Base-by-base conservation (phyloP, 2,888 invertebrate species). In the Acronicta alni region DNA sequence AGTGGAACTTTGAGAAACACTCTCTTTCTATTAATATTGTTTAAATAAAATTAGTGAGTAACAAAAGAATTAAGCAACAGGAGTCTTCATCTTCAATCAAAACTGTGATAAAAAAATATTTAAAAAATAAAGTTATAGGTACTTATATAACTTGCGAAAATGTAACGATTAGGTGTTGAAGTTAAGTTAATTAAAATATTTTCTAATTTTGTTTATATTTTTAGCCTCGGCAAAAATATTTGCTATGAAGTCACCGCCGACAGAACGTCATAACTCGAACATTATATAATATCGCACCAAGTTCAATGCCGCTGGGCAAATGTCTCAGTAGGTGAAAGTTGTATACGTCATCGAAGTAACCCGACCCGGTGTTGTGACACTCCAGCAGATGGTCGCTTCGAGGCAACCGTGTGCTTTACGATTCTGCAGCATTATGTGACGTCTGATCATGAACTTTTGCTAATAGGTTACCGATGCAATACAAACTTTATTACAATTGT, bases 301-400 rank as follows among this genome's bases (percentile, higher is more conserved):
- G 92, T 88, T 91, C 92, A 91, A 86, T 89, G 89, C 79, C 88
- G 85, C 66, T 83, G 84, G 83, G 88, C 84, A 77, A 80, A 81
- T 83, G 84, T 86, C 86, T 77, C 79, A 61, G 83, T 82, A 84
- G 86, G 89, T 87, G 90, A 91, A 91, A 92, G 91, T 87, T 30
- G 69, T 45, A 58, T 57, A 71, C 81, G 79, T 79, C 79, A 81
- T 53, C 38, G 78, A 80, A 75, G 75, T 79, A 80, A 82, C 72
- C 58, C 67, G 62, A 68, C 75, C 68, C 58, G 56, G 67, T 82
- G 77, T 63, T 72, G 69, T 74, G 75, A 69, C 52, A 62, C 35
- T 39, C 44, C 57, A 75, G 67, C 72, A 75, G 75, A 67, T 65
- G 66, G 60, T 46, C 55, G 9, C 17, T 23, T 20, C 71, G 59